Conservation (phyloP, 2,888 invertebrate species). For the Cybosia mesomella region DNA sequence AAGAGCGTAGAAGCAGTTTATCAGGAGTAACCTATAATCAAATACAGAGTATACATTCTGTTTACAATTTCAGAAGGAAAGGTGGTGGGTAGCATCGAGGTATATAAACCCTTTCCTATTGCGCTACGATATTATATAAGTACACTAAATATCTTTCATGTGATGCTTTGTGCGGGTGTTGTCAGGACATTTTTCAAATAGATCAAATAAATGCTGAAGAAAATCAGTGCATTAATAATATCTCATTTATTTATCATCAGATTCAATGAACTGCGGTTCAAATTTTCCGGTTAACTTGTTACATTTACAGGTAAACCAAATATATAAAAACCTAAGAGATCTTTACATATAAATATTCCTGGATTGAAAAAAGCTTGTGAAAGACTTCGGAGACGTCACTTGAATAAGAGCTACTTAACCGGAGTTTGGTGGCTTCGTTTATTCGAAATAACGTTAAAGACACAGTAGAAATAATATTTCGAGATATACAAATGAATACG, state of each 20-base stretch:
- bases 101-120: no score
- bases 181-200: no score
- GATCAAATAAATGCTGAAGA: no score
- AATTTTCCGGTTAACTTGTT: not conserved
- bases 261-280: no score
- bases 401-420: not conserved
- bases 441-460: constrained; percentile 11
- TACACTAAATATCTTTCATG: no score
- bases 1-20: not conserved
- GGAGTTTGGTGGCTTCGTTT: not conserved
- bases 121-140: no score
- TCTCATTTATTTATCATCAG: no score
- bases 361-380: no score
- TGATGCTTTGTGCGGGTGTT: no score
- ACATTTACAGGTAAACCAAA: not conserved
- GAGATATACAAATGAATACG: constrained; percentile 35
- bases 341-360: not conserved
- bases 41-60: not conserved
- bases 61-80: not conserved
- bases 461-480: not conserved
- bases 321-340: not conserved
- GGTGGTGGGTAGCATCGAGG: no score
- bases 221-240: no score
- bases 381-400: not conserved
- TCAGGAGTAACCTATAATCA: not conserved